Conservation (phyloP, 1,140 invertebrate genomes). For the Magallana angulata region DNA sequence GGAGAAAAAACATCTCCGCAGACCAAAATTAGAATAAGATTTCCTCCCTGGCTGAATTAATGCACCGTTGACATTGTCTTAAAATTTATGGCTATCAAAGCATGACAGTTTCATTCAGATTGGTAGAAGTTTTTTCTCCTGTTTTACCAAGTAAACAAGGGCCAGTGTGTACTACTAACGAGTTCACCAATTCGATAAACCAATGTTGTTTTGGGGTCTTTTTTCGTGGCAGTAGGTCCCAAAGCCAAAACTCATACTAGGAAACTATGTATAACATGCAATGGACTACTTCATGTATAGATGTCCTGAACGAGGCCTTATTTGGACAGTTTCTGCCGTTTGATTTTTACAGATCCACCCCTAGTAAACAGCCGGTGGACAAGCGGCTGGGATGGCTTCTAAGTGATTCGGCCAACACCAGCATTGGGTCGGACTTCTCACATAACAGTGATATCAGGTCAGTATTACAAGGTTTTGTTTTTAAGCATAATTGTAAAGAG, state of each 20-base stretch:
- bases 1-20: background rate
- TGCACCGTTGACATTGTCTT: background rate
- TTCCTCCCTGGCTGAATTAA: conserved; percentile 15
- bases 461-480: background rate
- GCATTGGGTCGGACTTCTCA: background rate
- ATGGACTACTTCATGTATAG: background rate
- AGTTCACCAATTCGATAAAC: background rate
- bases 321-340: background rate
- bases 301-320: background rate
- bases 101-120: conserved; percentile 14
- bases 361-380: conserved; percentile 8
- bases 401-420: conserved; percentile 29
- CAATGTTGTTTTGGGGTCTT: background rate
- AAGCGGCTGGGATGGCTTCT: conserved; percentile 10
- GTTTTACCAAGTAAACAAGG: background rate
- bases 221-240: background rate
- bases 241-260: background rate
- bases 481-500: too few relatives aligned
- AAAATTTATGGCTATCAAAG: conserved; percentile 1
- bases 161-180: background rate
- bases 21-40: conserved; percentile 26
- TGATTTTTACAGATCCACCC: conserved; percentile 21
- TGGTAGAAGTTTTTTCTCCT: background rate
- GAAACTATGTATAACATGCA: conserved; percentile 12
- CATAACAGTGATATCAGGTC: conserved; percentile 25